Evolutionary conservation across 2,888 invertebrate species (phyloP).

Genomic region (Smittia aterrima): DNA sequence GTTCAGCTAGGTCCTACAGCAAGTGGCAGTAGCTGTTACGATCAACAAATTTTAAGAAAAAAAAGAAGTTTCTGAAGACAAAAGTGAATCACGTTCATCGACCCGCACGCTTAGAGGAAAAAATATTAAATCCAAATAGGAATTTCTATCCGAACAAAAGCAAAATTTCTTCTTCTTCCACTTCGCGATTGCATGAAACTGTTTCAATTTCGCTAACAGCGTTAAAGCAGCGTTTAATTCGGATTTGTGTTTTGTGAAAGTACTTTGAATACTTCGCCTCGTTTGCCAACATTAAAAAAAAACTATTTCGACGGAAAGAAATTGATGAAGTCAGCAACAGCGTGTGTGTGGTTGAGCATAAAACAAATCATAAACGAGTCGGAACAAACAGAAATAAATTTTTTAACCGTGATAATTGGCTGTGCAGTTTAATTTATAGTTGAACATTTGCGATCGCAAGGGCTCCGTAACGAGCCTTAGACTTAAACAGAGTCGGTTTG

Average conservation of each 20-base stretch:
- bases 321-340: background rate
- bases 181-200: constrained; percentile 3
- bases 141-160: constrained; percentile 2
- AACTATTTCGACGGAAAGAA: constrained; percentile 1
- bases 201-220: constrained; percentile 23
- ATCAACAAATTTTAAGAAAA: background rate
- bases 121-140: background rate
- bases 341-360: background rate
- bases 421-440: constrained; percentile 18
- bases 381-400: background rate
- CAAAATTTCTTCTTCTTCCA: background rate
- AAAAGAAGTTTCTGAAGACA: background rate
- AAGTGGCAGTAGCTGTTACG: constrained; percentile 36
- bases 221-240: background rate
- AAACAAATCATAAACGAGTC: background rate
- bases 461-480: background rate
- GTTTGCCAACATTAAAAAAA: background rate
- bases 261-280: constrained; percentile 19
- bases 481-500: background rate
- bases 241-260: constrained; percentile 17
- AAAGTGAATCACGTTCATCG: constrained; percentile 13
- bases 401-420: constrained; percentile 36
- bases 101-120: background rate
- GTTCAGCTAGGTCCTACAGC: constrained; percentile 22
- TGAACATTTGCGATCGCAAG: background rate